Evolutionary conservation across 2,888 invertebrate species (phyloP).

Genomic region (Orchesella flavescens): DNA sequence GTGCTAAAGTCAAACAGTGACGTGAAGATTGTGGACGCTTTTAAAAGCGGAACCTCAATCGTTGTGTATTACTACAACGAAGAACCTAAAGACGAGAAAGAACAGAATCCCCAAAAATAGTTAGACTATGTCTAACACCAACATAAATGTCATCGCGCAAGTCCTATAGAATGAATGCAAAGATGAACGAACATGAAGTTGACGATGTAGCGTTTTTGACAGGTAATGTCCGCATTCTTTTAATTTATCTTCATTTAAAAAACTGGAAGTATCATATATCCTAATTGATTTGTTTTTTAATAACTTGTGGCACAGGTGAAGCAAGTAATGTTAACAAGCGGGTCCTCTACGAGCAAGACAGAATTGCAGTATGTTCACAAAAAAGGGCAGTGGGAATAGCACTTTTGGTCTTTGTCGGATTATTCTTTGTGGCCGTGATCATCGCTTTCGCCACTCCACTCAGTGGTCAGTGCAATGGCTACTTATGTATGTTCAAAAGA

Average conservation of each 20-base stretch:
- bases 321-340: slow-evolving; percentile 77
- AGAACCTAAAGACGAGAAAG: no score
- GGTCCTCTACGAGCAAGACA: slow-evolving; percentile 82
- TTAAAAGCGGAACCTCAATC: no score
- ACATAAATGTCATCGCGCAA: slow-evolving; percentile 68
- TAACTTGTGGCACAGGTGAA: slow-evolving; percentile 62
- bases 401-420: slow-evolving; percentile 84
- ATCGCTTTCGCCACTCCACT: slow-evolving; percentile 92
- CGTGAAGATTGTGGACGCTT: no score
- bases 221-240: slow-evolving; percentile 77
- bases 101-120: no score
- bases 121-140: slow-evolving; percentile 45
- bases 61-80: no score
- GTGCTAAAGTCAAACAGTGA: no score
- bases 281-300: slow-evolving; percentile 14
- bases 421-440: slow-evolving; percentile 88
- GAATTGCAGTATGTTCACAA: slow-evolving; percentile 90
- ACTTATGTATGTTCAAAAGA: slow-evolving; percentile 45
- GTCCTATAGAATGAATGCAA: slow-evolving; percentile 68
- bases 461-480: slow-evolving; percentile 70
- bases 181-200: slow-evolving; percentile 91
- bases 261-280: neutral
- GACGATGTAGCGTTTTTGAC: slow-evolving; percentile 94
- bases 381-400: slow-evolving; percentile 88
- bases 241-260: neutral